phyloP scores from a whole-genome alignment of 2,888 invertebrate genomes.

The Tortrix viridana region DNA sequence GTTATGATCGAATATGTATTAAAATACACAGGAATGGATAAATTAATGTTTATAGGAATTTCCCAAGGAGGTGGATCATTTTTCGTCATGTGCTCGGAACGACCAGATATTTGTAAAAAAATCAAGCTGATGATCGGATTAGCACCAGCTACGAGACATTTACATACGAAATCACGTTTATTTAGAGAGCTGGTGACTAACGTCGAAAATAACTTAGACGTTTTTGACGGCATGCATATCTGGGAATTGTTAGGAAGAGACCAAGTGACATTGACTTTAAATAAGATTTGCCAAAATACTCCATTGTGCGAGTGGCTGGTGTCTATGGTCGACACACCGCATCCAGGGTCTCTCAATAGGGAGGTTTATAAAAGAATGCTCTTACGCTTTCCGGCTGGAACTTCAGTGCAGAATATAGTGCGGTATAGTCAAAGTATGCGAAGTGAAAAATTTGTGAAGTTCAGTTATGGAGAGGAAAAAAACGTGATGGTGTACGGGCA shows the following conservation, averaged over 20 bases:
- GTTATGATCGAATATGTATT: conserved; percentile 53
- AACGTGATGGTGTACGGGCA: conserved; percentile 22
- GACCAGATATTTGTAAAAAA: conserved; percentile 83
- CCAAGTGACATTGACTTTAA: background rate
- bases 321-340: conserved; percentile 4
- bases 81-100: conserved; percentile 82
- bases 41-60: conserved; percentile 82
- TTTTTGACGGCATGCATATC: conserved; percentile 16
- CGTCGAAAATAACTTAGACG: conserved; percentile 25
- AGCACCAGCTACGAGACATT: conserved; percentile 79
- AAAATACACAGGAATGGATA: conserved; percentile 9
- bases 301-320: conserved; percentile 10
- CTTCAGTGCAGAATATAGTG: conserved; percentile 26
- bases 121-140: conserved; percentile 81
- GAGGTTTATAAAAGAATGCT: conserved; percentile 3
- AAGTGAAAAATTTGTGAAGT: conserved; percentile 27
- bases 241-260: conserved; percentile 28
- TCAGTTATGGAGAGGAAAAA: conserved; percentile 20
- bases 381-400: conserved; percentile 17
- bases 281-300: background rate
- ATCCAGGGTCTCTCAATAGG: conserved; percentile 15
- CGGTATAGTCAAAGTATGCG: conserved; percentile 67
- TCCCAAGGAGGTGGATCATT: conserved; percentile 87
- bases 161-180: conserved; percentile 57
- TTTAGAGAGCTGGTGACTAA: conserved; percentile 15